Base-by-base conservation (phyloP, 2,888 invertebrate species). In the Apoderus coryli region DNA sequence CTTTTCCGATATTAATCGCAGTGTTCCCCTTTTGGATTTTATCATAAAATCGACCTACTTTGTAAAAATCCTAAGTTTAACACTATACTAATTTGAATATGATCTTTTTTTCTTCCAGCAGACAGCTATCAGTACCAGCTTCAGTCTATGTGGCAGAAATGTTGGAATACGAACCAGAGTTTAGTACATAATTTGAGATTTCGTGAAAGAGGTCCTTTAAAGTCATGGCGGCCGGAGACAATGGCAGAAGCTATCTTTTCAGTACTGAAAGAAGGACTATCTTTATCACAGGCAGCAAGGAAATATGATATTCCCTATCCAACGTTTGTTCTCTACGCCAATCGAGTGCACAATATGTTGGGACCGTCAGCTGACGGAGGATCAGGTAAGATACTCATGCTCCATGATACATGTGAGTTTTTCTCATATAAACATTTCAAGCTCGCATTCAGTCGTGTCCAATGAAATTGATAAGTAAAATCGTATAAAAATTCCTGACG, bases 301-400 rank as follows among this genome's bases (percentile, higher is more conserved):
- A 89, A 88, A 60, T 89, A 85, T 64, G 89, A 89, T 65, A 89
- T 89, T 56, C 89, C 89, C 30, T 89, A 89, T 60, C 89, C 89
- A 42, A 89, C 89, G 5, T 89, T 89, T 59, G 89, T 89, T 40
- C 68, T 89, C 29, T 89, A 89, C 57, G 89, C 89, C 36, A 89
- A 89, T 57, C 67, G 88, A 35, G 88, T 89, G 27, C 88, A 89
- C 64, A 89, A 89, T 57, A 86, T 89, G 84, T 68, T 89, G 40
- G 89, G 89, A 15, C 89, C 89, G 27, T 88, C 86, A 38, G 82
- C 84, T 29, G 86, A 88, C 54, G 86, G 86, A 38, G 85, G 85
- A 43, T 80, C 84, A 61, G 85, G 80, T 78, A 65, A 67, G 72
- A 65, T 47, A 53, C 16, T n/a, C n/a, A n/a, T n/a, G n/a, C n/a